phyloP scores from a whole-genome alignment of 2,797 vertebrate species.

The Spea hammondii region DNA sequence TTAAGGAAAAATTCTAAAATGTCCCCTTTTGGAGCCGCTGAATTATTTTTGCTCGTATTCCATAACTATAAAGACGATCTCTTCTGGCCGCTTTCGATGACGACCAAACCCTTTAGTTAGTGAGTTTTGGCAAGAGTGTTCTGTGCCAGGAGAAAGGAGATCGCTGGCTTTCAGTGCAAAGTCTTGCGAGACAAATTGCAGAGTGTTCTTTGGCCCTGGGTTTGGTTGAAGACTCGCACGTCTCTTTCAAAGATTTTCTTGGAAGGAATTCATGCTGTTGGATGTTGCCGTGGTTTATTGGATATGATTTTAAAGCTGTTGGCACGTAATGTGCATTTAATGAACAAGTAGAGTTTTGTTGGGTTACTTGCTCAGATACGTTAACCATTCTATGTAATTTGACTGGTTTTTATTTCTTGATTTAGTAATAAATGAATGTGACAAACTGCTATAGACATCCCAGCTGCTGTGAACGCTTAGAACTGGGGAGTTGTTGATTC shows the following conservation, averaged over 20 bases:
- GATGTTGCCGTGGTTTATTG: constrained; percentile 25
- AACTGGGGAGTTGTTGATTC: too few relatives aligned
- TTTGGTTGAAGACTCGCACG: constrained; percentile 18
- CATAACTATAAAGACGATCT: constrained; percentile 34
- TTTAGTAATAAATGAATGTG: too few relatives aligned
- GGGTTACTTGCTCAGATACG: neutral
- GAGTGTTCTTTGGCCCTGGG: constrained; percentile 30
- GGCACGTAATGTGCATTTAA: neutral
- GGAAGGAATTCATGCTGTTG: constrained; percentile 20
- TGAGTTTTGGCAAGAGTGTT: constrained; percentile 41
- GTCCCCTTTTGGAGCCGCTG: constrained; percentile 31
- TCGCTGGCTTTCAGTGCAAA: constrained; percentile 28
- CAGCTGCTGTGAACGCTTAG: too few relatives aligned
- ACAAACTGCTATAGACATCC: too few relatives aligned
- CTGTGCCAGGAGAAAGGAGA: constrained; percentile 45
- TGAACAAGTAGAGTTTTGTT: neutral
- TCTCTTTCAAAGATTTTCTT: constrained; percentile 32
- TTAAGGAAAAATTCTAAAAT: constrained; percentile 40
- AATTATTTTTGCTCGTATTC: constrained; percentile 40
- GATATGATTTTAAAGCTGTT: constrained; percentile 4
- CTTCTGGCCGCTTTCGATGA: constrained; percentile 37
- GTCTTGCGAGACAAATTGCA: constrained; percentile 49
- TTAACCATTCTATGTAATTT: too few relatives aligned
- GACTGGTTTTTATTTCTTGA: too few relatives aligned
- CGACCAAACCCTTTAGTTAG: constrained; percentile 35